Evolutionary conservation across 1,140 invertebrate genomes (phyloP).

Genomic region (Orchestia grillus): DNA sequence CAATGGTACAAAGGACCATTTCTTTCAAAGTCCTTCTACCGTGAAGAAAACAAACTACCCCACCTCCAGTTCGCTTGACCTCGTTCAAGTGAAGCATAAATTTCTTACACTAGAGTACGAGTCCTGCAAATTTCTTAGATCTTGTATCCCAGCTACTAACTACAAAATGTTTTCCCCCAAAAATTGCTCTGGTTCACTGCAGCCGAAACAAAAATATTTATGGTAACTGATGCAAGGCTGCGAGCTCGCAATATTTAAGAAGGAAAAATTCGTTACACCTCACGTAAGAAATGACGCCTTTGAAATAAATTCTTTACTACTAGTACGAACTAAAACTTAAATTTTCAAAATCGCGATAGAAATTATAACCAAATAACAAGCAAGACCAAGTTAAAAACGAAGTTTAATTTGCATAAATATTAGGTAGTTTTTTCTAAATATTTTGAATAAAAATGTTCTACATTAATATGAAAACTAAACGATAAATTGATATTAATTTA

Average conservation of each 20-base stretch:
- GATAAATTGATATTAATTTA: no score
- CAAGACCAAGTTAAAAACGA: not conserved
- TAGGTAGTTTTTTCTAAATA: not conserved
- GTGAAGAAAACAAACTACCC: conserved; percentile 12
- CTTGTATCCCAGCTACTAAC: not conserved
- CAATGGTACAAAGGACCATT: conserved; percentile 4
- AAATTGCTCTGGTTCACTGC: not conserved
- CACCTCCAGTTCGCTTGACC: not conserved
- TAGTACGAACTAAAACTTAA: not conserved
- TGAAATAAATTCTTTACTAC: not conserved
- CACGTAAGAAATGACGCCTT: not conserved
- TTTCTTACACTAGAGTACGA: not conserved
- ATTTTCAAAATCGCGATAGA: not conserved
- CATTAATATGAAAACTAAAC: not conserved
- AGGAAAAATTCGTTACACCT: not conserved
- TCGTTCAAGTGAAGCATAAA: conserved; percentile 1
- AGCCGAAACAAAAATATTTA: not conserved
- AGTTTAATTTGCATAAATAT: not conserved
- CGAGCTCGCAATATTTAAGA: not conserved
- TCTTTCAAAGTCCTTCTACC: not conserved
- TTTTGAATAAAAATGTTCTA: not conserved
- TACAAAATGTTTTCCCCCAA: not conserved
- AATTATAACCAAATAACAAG: not conserved
- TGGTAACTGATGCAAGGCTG: not conserved
- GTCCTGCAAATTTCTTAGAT: not conserved